Conservation (phyloP, 1,140 invertebrate genomes). For the Mizuhopecten yessoensis region DNA sequence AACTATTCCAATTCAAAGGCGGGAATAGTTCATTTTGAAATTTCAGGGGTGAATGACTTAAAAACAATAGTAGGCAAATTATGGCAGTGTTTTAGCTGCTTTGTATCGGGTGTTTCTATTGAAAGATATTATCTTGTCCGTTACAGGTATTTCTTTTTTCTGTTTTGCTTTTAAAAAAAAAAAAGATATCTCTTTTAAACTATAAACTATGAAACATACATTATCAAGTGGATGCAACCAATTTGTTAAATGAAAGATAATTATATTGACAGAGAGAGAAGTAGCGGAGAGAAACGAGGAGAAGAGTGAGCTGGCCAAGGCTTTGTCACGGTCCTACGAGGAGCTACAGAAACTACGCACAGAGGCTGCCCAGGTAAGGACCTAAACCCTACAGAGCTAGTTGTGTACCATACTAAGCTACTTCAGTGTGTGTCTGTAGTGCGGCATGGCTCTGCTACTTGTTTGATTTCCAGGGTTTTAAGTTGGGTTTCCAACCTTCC, state of each 20-base stretch:
- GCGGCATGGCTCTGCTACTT: background rate
- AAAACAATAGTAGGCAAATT: too few species aligned
- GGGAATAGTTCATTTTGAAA: too few species aligned
- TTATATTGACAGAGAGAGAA: conserved; percentile 69
- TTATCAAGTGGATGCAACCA: too few species aligned
- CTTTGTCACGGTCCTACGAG: conserved; percentile 77
- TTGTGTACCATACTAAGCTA: background rate
- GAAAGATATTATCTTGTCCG: too few species aligned
- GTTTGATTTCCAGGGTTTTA: background rate
- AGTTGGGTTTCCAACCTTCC: background rate
- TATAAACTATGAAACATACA: too few species aligned
- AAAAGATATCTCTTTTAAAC: too few species aligned
- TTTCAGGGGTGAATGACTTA: too few species aligned
- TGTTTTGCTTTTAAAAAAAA: too few species aligned
- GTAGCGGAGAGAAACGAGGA: conserved; percentile 74
- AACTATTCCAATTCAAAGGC: too few species aligned
- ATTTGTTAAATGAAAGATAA: background rate
- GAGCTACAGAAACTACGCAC: conserved; percentile 76
- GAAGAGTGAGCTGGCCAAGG: conserved; percentile 78
- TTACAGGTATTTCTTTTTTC: too few species aligned
- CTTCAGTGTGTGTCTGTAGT: background rate
- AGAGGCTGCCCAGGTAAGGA: conserved; percentile 70
- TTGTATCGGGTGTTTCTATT: too few species aligned
- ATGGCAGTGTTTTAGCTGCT: too few species aligned
- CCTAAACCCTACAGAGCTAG: background rate